phyloP scores from a whole-genome alignment of 2,113 vertebrate genomes.

The Sardina pilchardus region DNA sequence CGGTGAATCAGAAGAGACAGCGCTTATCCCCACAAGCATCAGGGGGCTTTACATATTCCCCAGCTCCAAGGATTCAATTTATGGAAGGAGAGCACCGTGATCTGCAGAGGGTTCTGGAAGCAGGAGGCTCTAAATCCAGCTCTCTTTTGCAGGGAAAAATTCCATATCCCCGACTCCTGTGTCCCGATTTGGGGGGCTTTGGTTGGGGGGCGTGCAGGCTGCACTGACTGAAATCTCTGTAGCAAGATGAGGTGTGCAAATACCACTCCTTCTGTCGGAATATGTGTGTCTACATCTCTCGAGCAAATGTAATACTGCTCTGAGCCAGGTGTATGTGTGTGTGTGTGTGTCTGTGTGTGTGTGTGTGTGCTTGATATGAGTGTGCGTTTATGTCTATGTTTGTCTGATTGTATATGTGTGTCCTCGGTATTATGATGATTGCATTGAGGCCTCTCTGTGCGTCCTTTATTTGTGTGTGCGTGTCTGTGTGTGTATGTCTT shows the following conservation, averaged over 20 bases:
- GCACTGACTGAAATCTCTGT: conserved; percentile 58
- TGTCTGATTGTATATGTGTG: not conserved
- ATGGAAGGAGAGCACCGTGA: conserved; percentile 36
- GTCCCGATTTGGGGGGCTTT: not conserved
- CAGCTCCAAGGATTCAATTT: conserved; percentile 45
- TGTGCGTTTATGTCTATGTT: not conserved
- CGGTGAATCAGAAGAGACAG: conserved; percentile 59
- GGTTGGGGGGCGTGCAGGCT: not conserved
- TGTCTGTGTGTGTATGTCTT: no score
- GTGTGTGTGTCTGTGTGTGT: conserved; percentile 9
- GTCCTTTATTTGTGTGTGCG: no score
- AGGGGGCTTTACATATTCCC: conserved; percentile 45
- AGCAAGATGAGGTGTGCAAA: not conserved
- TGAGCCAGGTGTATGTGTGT: not conserved
- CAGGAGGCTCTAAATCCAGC: not conserved
- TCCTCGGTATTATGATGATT: not conserved
- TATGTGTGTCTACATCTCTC: not conserved
- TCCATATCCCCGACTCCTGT: not conserved
- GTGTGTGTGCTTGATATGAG: not conserved
- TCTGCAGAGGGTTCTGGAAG: not conserved
- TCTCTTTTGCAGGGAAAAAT: conserved; percentile 30
- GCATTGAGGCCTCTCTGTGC: not conserved
- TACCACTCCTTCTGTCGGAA: not conserved
- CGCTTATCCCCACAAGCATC: conserved; percentile 60
- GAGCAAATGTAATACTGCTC: not conserved